These are phyloP conservation scores for Leptoclinus maculatus DNA, from an alignment of 2,797 vertebrate species.

Conservation along the genomic window DNA sequence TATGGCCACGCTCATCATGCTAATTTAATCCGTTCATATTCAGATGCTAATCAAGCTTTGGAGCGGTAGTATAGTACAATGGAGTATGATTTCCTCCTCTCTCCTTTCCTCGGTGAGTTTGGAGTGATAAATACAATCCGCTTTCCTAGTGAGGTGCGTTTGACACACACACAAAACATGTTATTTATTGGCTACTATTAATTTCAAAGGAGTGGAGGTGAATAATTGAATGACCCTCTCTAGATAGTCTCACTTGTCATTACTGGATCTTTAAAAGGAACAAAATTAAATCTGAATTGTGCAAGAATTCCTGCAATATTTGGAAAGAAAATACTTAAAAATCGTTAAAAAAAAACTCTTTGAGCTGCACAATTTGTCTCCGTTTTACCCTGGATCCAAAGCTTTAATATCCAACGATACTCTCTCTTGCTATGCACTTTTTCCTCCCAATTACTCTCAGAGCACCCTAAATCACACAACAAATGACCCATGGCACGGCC, in stretches of 20 bases:
- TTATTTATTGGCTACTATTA: slow-evolving; percentile 68
- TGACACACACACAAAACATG: slow-evolving; percentile 62
- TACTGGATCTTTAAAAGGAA: slow-evolving; percentile 39
- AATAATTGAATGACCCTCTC: slow-evolving; percentile 68
- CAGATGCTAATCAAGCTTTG: slow-evolving; percentile 83
- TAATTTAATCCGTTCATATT: slow-evolving; percentile 82
- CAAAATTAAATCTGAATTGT: slow-evolving; percentile 7
- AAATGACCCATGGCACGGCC: slow-evolving; percentile 50
- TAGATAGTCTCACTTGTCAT: slow-evolving; percentile 47
- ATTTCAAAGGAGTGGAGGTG: slow-evolving; percentile 63
- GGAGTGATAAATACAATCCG: slow-evolving; percentile 56
- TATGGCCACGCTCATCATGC: slow-evolving; percentile 71
- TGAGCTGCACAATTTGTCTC: neutral
- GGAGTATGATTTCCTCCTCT: slow-evolving; percentile 58
- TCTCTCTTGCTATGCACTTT: slow-evolving; percentile 8
- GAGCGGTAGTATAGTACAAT: slow-evolving; percentile 79
- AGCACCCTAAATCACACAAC: slow-evolving; percentile 47
- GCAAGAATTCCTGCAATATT: neutral
- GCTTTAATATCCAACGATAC: slow-evolving; percentile 11
- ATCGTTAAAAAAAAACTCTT: neutral
- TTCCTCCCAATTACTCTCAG: slow-evolving; percentile 34
- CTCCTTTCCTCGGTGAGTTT: slow-evolving; percentile 50
- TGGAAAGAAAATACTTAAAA: neutral
- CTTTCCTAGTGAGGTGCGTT: slow-evolving; percentile 50
- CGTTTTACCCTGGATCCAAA: slow-evolving; percentile 10